Evolutionary conservation across 2,888 invertebrate species (phyloP).

Genomic region (Phrixothrix hirtus): DNA sequence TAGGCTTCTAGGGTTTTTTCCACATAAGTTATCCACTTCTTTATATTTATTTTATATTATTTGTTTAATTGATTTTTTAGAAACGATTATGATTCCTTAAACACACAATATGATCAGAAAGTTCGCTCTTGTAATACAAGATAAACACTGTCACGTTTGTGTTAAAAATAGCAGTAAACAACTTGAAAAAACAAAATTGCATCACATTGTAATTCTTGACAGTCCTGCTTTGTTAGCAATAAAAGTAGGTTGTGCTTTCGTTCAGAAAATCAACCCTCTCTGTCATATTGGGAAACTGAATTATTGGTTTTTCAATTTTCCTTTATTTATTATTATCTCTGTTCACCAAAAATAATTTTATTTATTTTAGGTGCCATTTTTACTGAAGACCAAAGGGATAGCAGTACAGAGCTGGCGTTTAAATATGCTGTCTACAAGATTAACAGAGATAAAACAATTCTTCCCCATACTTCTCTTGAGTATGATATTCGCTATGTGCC

Average conservation of each 20-base stretch:
- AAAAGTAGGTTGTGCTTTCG: background rate
- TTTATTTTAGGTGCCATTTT: conserved; percentile 73
- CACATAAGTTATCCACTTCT: no score
- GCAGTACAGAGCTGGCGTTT: conserved; percentile 74
- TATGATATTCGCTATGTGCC: conserved; percentile 77
- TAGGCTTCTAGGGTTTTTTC: no score
- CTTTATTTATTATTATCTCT: background rate
- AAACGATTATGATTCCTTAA: no score
- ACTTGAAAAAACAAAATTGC: background rate
- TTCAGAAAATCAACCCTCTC: background rate
- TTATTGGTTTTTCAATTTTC: background rate
- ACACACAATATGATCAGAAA: no score
- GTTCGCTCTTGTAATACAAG: no score
- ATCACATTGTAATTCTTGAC: background rate
- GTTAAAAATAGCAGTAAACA: no score
- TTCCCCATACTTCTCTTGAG: conserved; percentile 72
- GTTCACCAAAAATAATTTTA: conserved; percentile 8
- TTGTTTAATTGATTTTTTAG: no score
- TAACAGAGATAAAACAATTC: conserved; percentile 71
- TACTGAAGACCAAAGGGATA: conserved; percentile 71
- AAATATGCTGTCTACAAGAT: conserved; percentile 79
- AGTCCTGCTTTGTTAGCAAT: background rate
- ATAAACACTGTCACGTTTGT: no score
- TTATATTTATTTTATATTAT: no score
- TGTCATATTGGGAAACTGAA: background rate